Evolutionary conservation across 1,140 invertebrate species (phyloP).

Genomic region (Drosophila sp.): DNA sequence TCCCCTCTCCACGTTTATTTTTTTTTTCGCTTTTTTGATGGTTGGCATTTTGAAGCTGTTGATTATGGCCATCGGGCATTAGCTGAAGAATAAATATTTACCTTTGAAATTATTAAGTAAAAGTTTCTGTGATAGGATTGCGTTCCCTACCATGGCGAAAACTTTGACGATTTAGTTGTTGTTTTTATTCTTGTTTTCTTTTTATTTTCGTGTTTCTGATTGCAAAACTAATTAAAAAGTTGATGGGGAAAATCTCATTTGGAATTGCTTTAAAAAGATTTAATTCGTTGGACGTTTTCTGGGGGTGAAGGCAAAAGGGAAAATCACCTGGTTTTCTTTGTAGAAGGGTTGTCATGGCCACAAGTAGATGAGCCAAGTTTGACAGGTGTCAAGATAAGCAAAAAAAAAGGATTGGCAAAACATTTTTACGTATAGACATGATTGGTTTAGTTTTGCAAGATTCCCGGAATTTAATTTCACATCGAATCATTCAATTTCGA

Average conservation of each 20-base stretch:
- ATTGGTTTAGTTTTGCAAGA: too few species aligned
- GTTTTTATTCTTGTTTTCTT: slow-evolving; percentile 19
- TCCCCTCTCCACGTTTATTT: neutral
- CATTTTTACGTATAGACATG: neutral
- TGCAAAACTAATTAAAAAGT: slow-evolving; percentile 82
- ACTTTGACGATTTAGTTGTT: slow-evolving; percentile 13
- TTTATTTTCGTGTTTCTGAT: slow-evolving; percentile 54
- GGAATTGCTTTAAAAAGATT: slow-evolving; percentile 72
- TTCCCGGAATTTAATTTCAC: too few species aligned
- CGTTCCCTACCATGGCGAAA: slow-evolving; percentile 36
- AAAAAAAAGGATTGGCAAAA: neutral
- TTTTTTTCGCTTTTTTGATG: slow-evolving; percentile 8
- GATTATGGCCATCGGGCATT: slow-evolving; percentile 77
- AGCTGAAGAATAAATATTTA: slow-evolving; percentile 78
- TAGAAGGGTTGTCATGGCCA: slow-evolving; percentile 29
- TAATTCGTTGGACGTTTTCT: slow-evolving; percentile 30
- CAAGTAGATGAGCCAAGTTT: neutral
- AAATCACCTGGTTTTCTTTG: slow-evolving; percentile 18
- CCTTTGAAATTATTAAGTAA: slow-evolving; percentile 78
- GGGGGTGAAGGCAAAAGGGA: slow-evolving; percentile 1
- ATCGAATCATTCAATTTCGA: too few species aligned
- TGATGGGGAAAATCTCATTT: slow-evolving; percentile 61
- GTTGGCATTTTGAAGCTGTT: slow-evolving; percentile 74
- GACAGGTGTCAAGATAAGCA: slow-evolving; percentile 8
- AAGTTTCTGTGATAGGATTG: slow-evolving; percentile 53